These are phyloP conservation scores for Aphaenogaster floridana DNA, from an alignment of 1,140 invertebrate species.

Conservation along the genomic window DNA sequence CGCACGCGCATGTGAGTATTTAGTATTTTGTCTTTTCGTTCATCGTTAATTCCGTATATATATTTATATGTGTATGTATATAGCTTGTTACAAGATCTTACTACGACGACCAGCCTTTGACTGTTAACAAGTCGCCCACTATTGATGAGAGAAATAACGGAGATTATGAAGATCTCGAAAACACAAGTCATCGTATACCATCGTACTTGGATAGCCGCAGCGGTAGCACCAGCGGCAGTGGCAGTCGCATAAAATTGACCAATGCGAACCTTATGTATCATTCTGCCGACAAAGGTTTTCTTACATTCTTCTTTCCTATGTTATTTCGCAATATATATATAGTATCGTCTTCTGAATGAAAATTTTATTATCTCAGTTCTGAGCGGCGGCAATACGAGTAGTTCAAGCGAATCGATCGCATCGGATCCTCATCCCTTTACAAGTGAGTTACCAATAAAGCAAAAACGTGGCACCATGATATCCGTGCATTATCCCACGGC, in stretches of 20 bases:
- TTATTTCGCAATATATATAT: not conserved
- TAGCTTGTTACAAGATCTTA: conserved; percentile 87
- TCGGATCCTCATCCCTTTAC: conserved; percentile 85
- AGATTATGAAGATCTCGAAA: conserved; percentile 81
- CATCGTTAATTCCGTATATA: not conserved
- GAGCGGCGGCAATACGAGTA: conserved; percentile 88
- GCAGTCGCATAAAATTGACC: conserved; percentile 77
- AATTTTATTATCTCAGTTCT: conserved; percentile 69
- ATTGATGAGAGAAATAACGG: conserved; percentile 82
- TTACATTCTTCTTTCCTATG: not conserved
- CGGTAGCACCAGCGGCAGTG: not conserved
- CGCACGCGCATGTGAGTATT: conserved; percentile 77
- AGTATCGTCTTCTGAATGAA: not conserved
- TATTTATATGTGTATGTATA: conserved; percentile 45
- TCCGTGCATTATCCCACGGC: conserved; percentile 79
- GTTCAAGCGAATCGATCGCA: conserved; percentile 92
- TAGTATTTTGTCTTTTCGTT: not conserved
- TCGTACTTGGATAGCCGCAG: conserved; percentile 77
- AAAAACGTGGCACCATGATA: conserved; percentile 81
- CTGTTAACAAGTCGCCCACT: conserved; percentile 76
- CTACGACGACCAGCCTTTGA: conserved; percentile 85
- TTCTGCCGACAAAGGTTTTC: conserved; percentile 81
- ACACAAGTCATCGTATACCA: conserved; percentile 78
- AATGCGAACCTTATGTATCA: conserved; percentile 83
- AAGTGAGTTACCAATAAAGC: conserved; percentile 80